Evolutionary conservation across 2,888 invertebrate genomes (phyloP).

Genomic region (Platypus cylindrus): DNA sequence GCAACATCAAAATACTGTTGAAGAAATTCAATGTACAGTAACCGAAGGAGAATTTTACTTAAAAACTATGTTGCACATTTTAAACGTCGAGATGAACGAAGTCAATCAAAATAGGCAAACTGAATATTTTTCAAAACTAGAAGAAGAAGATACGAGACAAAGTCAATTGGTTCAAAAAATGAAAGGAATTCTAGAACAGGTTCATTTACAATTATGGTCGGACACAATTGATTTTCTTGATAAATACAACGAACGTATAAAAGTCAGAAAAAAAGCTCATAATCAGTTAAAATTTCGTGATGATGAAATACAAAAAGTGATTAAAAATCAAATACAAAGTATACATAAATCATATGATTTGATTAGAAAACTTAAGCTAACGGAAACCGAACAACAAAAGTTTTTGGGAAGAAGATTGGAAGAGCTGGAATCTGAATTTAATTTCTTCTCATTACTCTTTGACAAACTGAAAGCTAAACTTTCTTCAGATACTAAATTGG

Average conservation of each 20-base stretch:
- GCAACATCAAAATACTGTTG: conserved; percentile 29
- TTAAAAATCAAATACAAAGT: conserved; percentile 20
- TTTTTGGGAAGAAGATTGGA: conserved; percentile 15
- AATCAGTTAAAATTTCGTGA: conserved; percentile 23
- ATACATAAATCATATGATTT: conserved; percentile 19
- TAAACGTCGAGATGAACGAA: conserved; percentile 34
- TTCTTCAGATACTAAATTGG: conserved; percentile 37
- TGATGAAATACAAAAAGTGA: conserved; percentile 22
- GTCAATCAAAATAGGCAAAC: conserved; percentile 26
- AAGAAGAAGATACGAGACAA: conserved; percentile 27
- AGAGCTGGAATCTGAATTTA: conserved; percentile 29
- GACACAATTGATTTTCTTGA: conserved; percentile 22
- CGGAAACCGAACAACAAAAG: conserved; percentile 17
- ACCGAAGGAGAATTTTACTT: conserved; percentile 38
- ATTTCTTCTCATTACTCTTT: conserved; percentile 27
- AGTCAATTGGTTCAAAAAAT: conserved; percentile 22
- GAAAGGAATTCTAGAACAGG: conserved; percentile 21
- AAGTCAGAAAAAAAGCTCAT: conserved; percentile 22
- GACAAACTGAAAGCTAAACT: conserved; percentile 39
- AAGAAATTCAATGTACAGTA: conserved; percentile 30
- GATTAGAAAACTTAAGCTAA: conserved; percentile 23
- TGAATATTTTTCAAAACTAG: conserved; percentile 28
- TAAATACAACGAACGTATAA: conserved; percentile 16
- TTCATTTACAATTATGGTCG: conserved; percentile 22
- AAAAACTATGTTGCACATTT: conserved; percentile 36